Conservation (phyloP, 2,888 invertebrate species). For the Dasysyrphus tricinctus region DNA sequence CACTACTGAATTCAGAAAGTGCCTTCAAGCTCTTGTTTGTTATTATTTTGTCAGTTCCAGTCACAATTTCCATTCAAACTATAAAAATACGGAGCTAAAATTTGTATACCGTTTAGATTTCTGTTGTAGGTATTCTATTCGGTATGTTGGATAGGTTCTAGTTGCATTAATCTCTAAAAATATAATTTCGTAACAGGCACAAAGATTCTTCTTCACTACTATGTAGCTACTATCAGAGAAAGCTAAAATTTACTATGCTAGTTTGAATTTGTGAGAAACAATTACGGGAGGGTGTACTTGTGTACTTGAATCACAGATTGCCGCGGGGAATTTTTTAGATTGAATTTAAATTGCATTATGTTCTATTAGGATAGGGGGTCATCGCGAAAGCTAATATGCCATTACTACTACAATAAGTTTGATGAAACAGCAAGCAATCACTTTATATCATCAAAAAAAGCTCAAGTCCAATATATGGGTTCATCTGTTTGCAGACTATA, state of each 20-base stretch:
- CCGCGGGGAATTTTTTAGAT: slow-evolving; percentile 18
- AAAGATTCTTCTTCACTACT: slow-evolving; percentile 16
- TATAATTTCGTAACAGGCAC: slow-evolving; percentile 27
- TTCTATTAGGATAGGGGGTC: slow-evolving; percentile 45
- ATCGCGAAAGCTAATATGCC: slow-evolving; percentile 41
- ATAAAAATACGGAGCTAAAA: slow-evolving; percentile 49
- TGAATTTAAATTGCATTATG: slow-evolving; percentile 48
- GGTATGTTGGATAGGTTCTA: slow-evolving; percentile 1
- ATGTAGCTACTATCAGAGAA: neutral
- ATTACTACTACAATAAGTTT: no score
- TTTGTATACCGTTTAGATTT: slow-evolving; percentile 39
- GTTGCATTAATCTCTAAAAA: slow-evolving; percentile 9
- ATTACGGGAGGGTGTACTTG: slow-evolving; percentile 52
- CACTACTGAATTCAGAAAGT: slow-evolving; percentile 16
- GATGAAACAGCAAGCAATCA: slow-evolving; percentile 29
- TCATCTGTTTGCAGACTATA: neutral
- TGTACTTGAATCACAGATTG: slow-evolving; percentile 34
- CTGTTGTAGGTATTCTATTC: neutral
- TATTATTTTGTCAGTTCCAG: slow-evolving; percentile 44
- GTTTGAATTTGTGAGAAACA: slow-evolving; percentile 53
- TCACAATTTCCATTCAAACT: slow-evolving; percentile 73
- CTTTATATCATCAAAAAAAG: slow-evolving; percentile 10
- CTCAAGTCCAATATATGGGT: neutral
- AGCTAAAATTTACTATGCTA: slow-evolving; percentile 41
- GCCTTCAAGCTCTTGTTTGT: slow-evolving; percentile 14